Percentiles rank a stretch among this genome's conserved stretches.
Conservation (phyloP, 2,113 vertebrate species). For the Polyodon spathula region DNA sequence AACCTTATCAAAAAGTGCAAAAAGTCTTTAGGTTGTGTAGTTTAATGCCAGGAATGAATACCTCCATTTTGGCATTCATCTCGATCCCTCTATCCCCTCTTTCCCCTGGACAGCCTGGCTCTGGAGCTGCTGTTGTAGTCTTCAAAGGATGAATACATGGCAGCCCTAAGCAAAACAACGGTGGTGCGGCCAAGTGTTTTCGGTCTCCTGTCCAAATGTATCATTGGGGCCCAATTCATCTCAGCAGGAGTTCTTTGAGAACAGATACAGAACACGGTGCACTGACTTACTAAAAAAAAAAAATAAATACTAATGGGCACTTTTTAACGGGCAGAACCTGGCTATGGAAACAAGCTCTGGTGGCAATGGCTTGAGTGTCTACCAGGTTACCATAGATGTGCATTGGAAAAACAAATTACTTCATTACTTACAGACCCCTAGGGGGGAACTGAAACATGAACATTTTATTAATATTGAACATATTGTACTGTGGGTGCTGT, state of each 20-base stretch:
- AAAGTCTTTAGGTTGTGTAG: neutral
- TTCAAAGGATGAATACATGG: conserved; percentile 22
- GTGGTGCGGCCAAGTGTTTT: conserved; percentile 16
- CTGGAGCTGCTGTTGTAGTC: conserved; percentile 26
- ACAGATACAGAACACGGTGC: conserved; percentile 17
- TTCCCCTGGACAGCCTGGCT: conserved; percentile 12
- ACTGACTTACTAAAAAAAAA: conserved; percentile 3
- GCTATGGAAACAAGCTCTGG: no score
- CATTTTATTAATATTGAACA: no score
- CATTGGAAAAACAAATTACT: neutral
- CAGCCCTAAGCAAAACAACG: conserved; percentile 22
- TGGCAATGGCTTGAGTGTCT: no score
- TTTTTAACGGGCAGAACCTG: no score
- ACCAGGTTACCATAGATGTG: no score
- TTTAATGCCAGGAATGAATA: conserved; percentile 1
- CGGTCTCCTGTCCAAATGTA: conserved; percentile 26
- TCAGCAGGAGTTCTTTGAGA: conserved; percentile 18
- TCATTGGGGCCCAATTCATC: conserved; percentile 26
- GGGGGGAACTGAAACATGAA: no score
- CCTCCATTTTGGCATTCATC: conserved; percentile 1
- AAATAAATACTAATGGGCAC: neutral
- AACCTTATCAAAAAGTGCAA: neutral
- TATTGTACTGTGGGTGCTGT: no score
- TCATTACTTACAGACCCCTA: no score
- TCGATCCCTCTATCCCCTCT: neutral